Conservation (phyloP, 2,888 invertebrate genomes). For the Copidosoma aretas region DNA sequence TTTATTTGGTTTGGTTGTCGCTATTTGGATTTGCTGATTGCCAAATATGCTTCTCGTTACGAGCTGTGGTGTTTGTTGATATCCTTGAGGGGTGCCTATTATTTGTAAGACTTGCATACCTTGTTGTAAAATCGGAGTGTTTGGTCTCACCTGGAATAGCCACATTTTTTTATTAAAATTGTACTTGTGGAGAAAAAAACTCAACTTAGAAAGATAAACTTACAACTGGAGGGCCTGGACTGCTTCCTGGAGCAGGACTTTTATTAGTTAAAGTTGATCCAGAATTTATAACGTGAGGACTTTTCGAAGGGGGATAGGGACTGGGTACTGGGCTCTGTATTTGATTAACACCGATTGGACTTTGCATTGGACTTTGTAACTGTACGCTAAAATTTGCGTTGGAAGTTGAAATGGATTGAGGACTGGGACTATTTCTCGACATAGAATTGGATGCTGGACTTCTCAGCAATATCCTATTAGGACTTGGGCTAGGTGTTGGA, state of each 20-base stretch:
- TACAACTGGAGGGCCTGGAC: slow-evolving; percentile 60
- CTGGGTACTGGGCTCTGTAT: slow-evolving; percentile 61
- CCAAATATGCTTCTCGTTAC: slow-evolving; percentile 59
- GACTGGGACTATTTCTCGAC: slow-evolving; percentile 59
- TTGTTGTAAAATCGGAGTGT: slow-evolving; percentile 59
- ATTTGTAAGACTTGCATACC: slow-evolving; percentile 62
- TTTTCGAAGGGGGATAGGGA: slow-evolving; percentile 61
- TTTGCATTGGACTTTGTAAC: slow-evolving; percentile 61
- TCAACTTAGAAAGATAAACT: slow-evolving; percentile 37
- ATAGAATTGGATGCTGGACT: slow-evolving; percentile 61
- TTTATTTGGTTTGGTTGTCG: slow-evolving; percentile 60
- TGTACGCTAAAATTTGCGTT: slow-evolving; percentile 57
- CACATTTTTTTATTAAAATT: slow-evolving; percentile 1
- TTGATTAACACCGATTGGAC: slow-evolving; percentile 59
- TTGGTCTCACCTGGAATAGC: slow-evolving; percentile 55
- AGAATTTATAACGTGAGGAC: slow-evolving; percentile 57
- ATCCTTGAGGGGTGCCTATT: slow-evolving; percentile 59
- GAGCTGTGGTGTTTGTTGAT: slow-evolving; percentile 57
- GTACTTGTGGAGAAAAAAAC: not conserved
- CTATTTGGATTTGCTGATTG: slow-evolving; percentile 61
- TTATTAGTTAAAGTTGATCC: slow-evolving; percentile 55
- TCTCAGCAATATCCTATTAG: slow-evolving; percentile 57
- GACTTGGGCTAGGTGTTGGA: slow-evolving; percentile 61
- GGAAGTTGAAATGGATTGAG: slow-evolving; percentile 55
- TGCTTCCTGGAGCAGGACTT: slow-evolving; percentile 61